Percentiles rank a stretch among this genome's conserved stretches.
phyloP scores from a whole-genome alignment of 2,797 vertebrate species.

The Pseudopleuronectes americanus region DNA sequence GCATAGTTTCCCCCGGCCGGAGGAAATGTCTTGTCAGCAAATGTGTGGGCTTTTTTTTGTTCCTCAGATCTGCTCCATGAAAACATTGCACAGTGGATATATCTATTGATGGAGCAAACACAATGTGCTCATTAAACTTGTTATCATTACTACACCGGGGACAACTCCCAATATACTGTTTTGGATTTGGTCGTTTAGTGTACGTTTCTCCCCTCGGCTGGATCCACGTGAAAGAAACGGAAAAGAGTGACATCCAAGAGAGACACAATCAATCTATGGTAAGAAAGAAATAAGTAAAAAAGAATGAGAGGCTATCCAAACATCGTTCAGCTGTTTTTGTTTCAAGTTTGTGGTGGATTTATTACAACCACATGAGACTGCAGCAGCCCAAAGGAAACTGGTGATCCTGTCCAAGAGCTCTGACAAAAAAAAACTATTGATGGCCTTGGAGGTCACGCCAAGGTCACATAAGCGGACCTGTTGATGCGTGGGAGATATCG shows the following conservation, averaged over 20 bases:
- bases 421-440: constrained; percentile 50
- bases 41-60: neutral
- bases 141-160: neutral
- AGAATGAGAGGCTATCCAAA: constrained; percentile 57
- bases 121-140: neutral
- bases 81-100: neutral
- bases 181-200: neutral
- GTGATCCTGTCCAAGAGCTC: constrained; percentile 63
- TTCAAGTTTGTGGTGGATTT: constrained; percentile 72
- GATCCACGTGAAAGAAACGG: constrained; percentile 17
- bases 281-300: constrained; percentile 21
- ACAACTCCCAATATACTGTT: neutral
- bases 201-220: constrained; percentile 4
- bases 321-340: constrained; percentile 64
- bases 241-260: constrained; percentile 28
- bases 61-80: neutral
- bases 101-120: neutral
- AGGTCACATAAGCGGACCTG: constrained; percentile 66
- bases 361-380: constrained; percentile 73
- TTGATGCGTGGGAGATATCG: constrained; percentile 73
- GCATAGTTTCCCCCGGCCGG: neutral
- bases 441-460: constrained; percentile 56
- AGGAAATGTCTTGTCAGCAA: neutral
- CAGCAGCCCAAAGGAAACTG: constrained; percentile 66
- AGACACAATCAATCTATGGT: constrained; percentile 36